Evolutionary conservation across 23 tunicate species (phyloP), one percentile per base, ranked within the genome.

Genomic region (Ciona savignyi): DNA sequence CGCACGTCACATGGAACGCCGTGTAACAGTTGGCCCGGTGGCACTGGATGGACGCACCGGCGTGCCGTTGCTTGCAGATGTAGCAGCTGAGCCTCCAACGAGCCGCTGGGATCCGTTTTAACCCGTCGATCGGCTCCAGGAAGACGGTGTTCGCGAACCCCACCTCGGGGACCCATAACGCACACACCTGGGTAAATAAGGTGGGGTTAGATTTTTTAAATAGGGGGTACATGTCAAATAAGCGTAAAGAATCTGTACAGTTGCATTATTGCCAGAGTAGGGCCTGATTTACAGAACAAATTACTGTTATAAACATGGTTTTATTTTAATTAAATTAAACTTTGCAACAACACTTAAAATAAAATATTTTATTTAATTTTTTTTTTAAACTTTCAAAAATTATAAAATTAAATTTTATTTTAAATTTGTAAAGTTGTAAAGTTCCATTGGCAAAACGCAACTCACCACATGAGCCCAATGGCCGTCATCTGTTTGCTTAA

Each of bases 1-100:
- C 99, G 65, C 99, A 94, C 2, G 99, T 94, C 29, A 94, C 99
- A 67, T 94, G 99, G 66, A 94, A 94, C 2, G 99, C 99, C 11
- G 90, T 87, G 86, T 94, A 94, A 60, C 99, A 94, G 65, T 86
- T 86, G 28, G 88, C 76, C 19, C 82, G 62, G 70, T 87, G 86
- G 71, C 99, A 94, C 60, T 94, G 99, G 21, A 94, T 94, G 71
- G 95, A 94, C 3, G 99, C 99, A 4, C 99, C 99, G 23, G 73
- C 79, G 33, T 85, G 75, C 27, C 91, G 65, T 34, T 87, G 93
- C 74, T 94, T 94, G 72, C 99, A 94, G 51, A 94, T 74, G 70
- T 94, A 94, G 51, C 99, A 94, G 22, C 81, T 80, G 29, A 94
- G 67, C 63, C 84, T 83, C 95, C 95, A 94, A 27, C 99, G 60